These are phyloP conservation scores for Brenthis hecate DNA, from an alignment of 2,888 invertebrate species.

Conservation along the genomic window DNA sequence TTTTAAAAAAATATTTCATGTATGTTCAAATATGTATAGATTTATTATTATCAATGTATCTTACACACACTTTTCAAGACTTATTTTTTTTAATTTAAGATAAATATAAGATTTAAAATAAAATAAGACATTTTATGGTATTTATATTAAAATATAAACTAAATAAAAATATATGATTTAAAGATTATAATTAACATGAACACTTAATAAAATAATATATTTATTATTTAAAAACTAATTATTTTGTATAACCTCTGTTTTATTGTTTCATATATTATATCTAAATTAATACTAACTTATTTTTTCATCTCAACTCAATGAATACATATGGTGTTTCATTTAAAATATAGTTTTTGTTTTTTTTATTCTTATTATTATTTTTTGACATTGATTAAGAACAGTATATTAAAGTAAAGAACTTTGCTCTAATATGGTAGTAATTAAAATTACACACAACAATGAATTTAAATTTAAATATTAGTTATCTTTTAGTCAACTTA, in stretches of 20 bases:
- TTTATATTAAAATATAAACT: conserved; percentile 8
- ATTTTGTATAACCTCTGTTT: conserved; percentile 11
- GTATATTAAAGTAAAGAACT: no score
- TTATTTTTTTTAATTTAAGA: neutral
- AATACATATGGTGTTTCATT: neutral
- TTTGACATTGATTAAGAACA: no score
- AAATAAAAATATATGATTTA: conserved; percentile 11
- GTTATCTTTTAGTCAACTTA: no score
- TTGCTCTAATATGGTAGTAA: no score
- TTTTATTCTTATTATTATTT: no score
- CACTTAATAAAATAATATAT: conserved; percentile 11
- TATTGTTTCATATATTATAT: conserved; percentile 4
- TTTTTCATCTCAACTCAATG: neutral
- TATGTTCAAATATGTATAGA: no score
- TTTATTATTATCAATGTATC: no score
- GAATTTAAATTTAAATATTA: no score
- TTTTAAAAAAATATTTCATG: no score
- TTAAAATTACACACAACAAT: no score
- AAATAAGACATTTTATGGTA: neutral
- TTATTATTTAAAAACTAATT: conserved; percentile 13
- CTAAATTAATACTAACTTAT: conserved; percentile 1
- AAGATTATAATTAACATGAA: conserved; percentile 5
- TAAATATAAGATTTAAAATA: neutral
- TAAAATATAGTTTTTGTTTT: no score
- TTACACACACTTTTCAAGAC: no score